Evolutionary conservation across 2,113 vertebrate genomes (phyloP), one percentile per base, ranked within the genome.

Genomic region (Bubo blakistoni): DNA sequence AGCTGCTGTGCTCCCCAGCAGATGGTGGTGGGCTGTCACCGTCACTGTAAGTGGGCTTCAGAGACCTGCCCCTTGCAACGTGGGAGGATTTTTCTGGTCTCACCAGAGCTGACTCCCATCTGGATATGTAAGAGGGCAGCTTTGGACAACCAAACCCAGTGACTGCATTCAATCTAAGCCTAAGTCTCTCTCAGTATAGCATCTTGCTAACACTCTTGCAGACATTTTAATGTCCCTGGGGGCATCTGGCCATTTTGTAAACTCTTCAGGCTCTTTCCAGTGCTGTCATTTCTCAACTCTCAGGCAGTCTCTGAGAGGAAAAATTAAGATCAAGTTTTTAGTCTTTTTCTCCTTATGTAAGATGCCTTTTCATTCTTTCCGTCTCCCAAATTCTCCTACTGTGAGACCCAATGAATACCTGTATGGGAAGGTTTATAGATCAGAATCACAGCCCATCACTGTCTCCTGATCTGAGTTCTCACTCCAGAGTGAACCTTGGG

Each of bases 21-120:
- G 21, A 18, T 6, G 26, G 30, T 66, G 58, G 49, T 46, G 19
- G 47, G 29, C 47, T 87, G n/a, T 29, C 36, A 42, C 30, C 27
- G n/a, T 30, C 44, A 38, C 51, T 49, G 13, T 10, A 8, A 67
- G 26, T 27, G 61, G 38, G 30, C 13, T 70, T 51, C 61, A 63
- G n/a, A 71, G 27, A 58, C 15, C 55, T 93, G 61, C 11, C 16
- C 47, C 11, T 61, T 30, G 34, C 66, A 65, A 0, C 0, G 0
- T 47, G n/a, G 30, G 21, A 81, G 13, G 26, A 36, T 61, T 89
- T 90, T 80, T 51, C 72, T 79, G 16, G 21, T 16, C 5, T 9
- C 3, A 22, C 13, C 16, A 36, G 52, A 61, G 46, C 51, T 78
- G n/a, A 30, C 19, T 90, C 30, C 58, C 30, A 7, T 9, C 11